phyloP scores from a whole-genome alignment of 1,140 invertebrate genomes.

The Lerema accius region DNA sequence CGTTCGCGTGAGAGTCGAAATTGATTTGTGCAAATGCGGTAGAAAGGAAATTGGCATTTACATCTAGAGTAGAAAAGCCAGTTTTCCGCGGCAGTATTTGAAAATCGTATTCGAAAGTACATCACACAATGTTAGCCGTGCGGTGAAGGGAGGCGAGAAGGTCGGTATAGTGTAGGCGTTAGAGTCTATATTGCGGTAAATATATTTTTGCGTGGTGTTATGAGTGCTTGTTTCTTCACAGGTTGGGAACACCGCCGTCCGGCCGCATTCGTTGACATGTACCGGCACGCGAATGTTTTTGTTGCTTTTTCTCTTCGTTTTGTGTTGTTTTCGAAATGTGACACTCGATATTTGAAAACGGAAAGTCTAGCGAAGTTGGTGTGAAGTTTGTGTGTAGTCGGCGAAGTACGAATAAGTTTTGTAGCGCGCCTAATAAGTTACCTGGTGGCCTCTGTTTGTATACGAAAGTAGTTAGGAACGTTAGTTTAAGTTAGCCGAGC shows the following conservation, averaged over 20 bases:
- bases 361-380: slow-evolving; percentile 38
- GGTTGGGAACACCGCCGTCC: slow-evolving; percentile 54
- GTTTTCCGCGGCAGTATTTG: slow-evolving; percentile 77
- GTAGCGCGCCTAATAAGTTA: slow-evolving; percentile 36
- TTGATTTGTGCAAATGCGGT: slow-evolving; percentile 39
- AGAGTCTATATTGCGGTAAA: slow-evolving; percentile 36
- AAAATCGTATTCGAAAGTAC: slow-evolving; percentile 72
- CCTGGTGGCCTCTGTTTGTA: slow-evolving; percentile 49
- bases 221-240: slow-evolving; percentile 55
- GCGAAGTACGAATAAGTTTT: slow-evolving; percentile 38
- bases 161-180: slow-evolving; percentile 26
- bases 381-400: slow-evolving; percentile 38
- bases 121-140: slow-evolving; percentile 49
- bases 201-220: slow-evolving; percentile 38
- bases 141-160: slow-evolving; percentile 7
- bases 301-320: slow-evolving; percentile 67
- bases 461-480: slow-evolving; percentile 42
- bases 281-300: slow-evolving; percentile 78
- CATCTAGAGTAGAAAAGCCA: slow-evolving; percentile 76
- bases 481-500: slow-evolving; percentile 12
- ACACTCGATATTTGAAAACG: slow-evolving; percentile 49
- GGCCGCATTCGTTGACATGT: slow-evolving; percentile 76
- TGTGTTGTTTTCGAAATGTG: slow-evolving; percentile 59
- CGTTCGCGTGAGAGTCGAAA: slow-evolving; percentile 44
- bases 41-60: slow-evolving; percentile 81